Percentiles rank a stretch among this genome's conserved stretches.
phyloP scores from a whole-genome alignment of 2,113 vertebrate species.

The Ciconia boyciana region DNA sequence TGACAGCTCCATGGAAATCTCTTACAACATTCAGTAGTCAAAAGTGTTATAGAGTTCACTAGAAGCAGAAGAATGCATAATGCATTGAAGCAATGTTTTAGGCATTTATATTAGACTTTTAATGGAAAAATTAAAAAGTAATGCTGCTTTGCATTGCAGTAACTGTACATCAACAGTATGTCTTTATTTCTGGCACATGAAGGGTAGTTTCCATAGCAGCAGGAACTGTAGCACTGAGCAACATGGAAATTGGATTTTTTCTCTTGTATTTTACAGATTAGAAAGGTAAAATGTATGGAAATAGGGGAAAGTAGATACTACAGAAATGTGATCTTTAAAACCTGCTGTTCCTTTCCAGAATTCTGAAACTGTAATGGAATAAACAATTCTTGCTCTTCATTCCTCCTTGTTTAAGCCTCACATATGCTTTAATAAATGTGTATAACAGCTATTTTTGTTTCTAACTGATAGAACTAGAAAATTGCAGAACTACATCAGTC shows the following conservation, averaged over 20 bases:
- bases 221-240: slow-evolving; percentile 42
- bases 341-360: background rate
- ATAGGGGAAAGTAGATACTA: background rate
- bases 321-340: background rate
- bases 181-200: slow-evolving; percentile 67
- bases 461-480: background rate
- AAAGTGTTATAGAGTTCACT: slow-evolving; percentile 17
- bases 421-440: background rate
- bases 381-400: background rate
- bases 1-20: slow-evolving; percentile 40
- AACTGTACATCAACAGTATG: slow-evolving; percentile 51
- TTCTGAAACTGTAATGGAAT: background rate
- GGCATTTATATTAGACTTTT: slow-evolving; percentile 61
- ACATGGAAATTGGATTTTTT: slow-evolving; percentile 27
- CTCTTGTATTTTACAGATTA: slow-evolving; percentile 26
- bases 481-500: background rate
- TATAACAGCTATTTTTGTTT: background rate
- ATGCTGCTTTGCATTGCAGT: slow-evolving; percentile 63
- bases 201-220: slow-evolving; percentile 68
- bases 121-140: slow-evolving; percentile 68
- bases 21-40: background rate
- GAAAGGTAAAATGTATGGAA: slow-evolving; percentile 23
- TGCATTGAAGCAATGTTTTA: slow-evolving; percentile 50
- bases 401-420: background rate
- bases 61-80: slow-evolving; percentile 51